These are phyloP conservation scores for Ganaspis brasiliensis DNA, from an alignment of 2,888 invertebrate species.

Conservation along the genomic window DNA sequence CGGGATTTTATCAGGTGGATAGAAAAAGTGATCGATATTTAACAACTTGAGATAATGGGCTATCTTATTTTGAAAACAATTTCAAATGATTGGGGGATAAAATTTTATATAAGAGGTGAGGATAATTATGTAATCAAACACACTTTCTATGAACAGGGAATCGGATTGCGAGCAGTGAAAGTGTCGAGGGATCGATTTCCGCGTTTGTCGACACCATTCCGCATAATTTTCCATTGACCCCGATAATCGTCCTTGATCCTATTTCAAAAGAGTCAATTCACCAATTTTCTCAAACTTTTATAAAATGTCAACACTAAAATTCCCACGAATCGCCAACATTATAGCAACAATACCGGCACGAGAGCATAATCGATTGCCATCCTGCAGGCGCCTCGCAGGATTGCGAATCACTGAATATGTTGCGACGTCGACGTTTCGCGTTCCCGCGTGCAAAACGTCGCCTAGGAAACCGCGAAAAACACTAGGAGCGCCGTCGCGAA, in stretches of 20 bases:
- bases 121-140: slow-evolving; percentile 8
- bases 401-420: not conserved
- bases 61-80: too few relatives aligned
- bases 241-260: slow-evolving; percentile 9
- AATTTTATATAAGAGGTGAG: not conserved
- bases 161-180: slow-evolving; percentile 22
- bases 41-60: too few relatives aligned
- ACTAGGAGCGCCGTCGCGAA: slow-evolving; percentile 10
- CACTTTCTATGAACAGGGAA: slow-evolving; percentile 19
- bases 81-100: not conserved
- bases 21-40: too few relatives aligned
- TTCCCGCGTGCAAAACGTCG: slow-evolving; percentile 23
- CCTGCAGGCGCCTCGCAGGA: slow-evolving; percentile 24
- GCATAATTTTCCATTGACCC: slow-evolving; percentile 26
- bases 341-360: not conserved
- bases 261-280: slow-evolving; percentile 6
- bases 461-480: slow-evolving; percentile 8
- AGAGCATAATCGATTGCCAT: not conserved
- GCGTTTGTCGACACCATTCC: slow-evolving; percentile 37
- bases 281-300: not conserved
- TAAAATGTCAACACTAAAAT: not conserved
- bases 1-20: too few relatives aligned
- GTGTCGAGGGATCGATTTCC: slow-evolving; percentile 33
- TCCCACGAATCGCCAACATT: not conserved
- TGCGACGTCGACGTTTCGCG: slow-evolving; percentile 7